Evolutionary conservation across 92 coral and sea anemone genomes (phyloP).

Genomic region (Epizoanthus stellaris): DNA sequence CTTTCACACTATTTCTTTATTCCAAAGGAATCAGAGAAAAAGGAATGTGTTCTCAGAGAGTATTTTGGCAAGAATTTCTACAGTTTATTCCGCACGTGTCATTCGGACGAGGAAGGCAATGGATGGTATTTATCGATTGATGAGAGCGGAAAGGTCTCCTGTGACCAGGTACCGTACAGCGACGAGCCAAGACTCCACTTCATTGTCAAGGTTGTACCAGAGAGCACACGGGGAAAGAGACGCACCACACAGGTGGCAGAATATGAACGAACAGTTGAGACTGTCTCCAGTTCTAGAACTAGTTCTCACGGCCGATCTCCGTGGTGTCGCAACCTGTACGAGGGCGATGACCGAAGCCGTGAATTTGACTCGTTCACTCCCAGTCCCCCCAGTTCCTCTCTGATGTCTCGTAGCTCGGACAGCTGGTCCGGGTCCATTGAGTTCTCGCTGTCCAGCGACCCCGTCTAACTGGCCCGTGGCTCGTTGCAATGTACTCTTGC

Average conservation of each 20-base stretch:
- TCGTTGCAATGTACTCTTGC: not conserved
- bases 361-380: conserved; percentile 65
- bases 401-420: conserved; percentile 62
- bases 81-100: conserved; percentile 91
- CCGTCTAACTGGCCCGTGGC: conserved; percentile 20
- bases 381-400: conserved; percentile 71
- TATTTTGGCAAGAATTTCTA: conserved; percentile 86
- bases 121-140: conserved; percentile 93
- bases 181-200: conserved; percentile 89
- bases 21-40: conserved; percentile 83
- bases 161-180: conserved; percentile 74
- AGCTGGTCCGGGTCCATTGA: conserved; percentile 45
- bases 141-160: conserved; percentile 74
- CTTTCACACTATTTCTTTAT: not conserved
- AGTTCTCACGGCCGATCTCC: not conserved
- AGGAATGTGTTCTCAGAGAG: conserved; percentile 96
- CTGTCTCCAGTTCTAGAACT: not conserved
- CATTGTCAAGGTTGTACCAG: conserved; percentile 76
- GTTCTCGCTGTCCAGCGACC: conserved; percentile 35
- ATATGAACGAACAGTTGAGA: not conserved
- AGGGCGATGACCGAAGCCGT: not conserved
- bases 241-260: not conserved
- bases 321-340: conserved; percentile 9
- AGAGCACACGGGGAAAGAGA: conserved; percentile 33
- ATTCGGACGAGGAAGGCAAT: conserved; percentile 78